phyloP scores from a whole-genome alignment of 2,888 invertebrate genomes.

The Pediacus dermestoides region DNA sequence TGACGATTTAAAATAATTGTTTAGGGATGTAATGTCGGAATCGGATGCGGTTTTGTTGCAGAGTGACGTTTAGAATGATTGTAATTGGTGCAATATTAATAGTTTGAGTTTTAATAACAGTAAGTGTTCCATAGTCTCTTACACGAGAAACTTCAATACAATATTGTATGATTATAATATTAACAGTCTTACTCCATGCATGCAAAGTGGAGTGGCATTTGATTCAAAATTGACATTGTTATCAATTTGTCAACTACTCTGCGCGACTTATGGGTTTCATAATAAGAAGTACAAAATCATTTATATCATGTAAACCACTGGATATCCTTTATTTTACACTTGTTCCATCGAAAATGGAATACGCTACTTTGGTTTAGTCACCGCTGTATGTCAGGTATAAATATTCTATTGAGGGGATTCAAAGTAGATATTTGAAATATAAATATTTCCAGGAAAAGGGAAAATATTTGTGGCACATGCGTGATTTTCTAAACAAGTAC shows the following conservation, averaged over 20 bases:
- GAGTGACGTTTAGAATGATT: not conserved
- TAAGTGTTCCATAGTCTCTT: not conserved
- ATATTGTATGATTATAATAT: constrained; percentile 1
- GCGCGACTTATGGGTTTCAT: not conserved
- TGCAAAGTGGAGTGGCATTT: constrained; percentile 1
- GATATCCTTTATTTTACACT: not conserved
- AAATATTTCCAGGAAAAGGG: constrained; percentile 1
- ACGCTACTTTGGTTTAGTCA: not conserved
- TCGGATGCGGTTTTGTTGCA: not conserved
- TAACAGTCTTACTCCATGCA: not conserved
- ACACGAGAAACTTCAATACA: not conserved
- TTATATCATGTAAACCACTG: not conserved
- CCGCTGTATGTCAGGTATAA: not conserved
- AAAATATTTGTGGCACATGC: constrained; percentile 2
- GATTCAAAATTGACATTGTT: constrained; percentile 2
- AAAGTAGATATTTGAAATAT: constrained; percentile 1
- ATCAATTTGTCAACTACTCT: not conserved
- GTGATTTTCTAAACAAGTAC: constrained; percentile 1
- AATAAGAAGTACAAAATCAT: not conserved
- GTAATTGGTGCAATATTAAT: not conserved
- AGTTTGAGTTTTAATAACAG: not conserved
- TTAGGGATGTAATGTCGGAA: not conserved
- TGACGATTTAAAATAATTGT: constrained; percentile 1
- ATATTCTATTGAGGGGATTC: not conserved
- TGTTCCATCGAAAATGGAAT: not conserved